Evolutionary conservation across 2,797 vertebrate genomes (phyloP).

Genomic region (Valencia hispanica): DNA sequence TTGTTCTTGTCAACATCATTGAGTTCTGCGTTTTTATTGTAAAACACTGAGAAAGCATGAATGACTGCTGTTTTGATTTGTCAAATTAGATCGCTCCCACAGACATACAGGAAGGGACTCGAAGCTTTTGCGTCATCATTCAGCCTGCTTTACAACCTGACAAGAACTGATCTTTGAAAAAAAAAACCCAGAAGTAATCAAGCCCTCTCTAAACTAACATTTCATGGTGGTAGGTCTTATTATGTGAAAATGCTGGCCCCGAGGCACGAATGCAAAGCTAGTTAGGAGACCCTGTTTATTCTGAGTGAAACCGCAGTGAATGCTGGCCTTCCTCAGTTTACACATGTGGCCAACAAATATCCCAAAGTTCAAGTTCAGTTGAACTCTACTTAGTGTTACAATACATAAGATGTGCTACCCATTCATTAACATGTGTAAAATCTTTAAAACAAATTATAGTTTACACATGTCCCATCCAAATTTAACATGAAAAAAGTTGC

Average conservation of each 20-base stretch:
- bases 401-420: not conserved
- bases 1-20: constrained; percentile 40
- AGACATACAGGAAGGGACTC: not conserved
- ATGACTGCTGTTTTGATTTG: constrained; percentile 30
- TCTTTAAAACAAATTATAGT: not conserved
- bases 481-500: too few relatives aligned
- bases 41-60: constrained; percentile 10
- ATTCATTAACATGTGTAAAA: not conserved
- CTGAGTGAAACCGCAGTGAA: not conserved
- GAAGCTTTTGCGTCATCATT: not conserved
- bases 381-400: not conserved
- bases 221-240: constrained; percentile 11
- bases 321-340: not conserved
- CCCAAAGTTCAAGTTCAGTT: constrained; percentile 3
- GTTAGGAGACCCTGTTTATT: constrained; percentile 5
- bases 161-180: not conserved
- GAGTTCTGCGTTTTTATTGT: constrained; percentile 8
- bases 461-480: too few relatives aligned
- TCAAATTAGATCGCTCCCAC: constrained; percentile 18
- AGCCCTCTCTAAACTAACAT: not conserved
- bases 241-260: constrained; percentile 1
- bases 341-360: not conserved
- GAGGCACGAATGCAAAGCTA: constrained; percentile 1
- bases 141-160: not conserved
- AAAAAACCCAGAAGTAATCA: not conserved